Percentiles rank a stretch among this genome's conserved stretches.
phyloP scores from a whole-genome alignment of 2,888 invertebrate genomes.

The Drosophila borborema region DNA sequence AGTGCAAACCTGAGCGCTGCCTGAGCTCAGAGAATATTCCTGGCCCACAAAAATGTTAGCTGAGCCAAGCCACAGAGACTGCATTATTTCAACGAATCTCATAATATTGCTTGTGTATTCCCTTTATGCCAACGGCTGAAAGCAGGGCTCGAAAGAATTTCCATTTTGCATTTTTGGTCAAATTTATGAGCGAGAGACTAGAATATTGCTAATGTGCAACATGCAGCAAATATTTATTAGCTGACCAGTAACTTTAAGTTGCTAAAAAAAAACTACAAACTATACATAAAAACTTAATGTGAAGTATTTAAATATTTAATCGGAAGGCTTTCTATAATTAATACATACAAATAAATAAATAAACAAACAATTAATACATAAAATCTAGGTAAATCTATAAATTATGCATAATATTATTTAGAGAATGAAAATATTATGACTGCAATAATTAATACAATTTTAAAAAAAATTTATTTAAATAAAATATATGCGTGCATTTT shows the following conservation, averaged over 20 bases:
- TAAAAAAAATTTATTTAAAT: too few species aligned
- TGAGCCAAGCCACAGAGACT: conserved; percentile 5
- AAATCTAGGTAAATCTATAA: too few species aligned
- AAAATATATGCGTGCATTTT: too few species aligned
- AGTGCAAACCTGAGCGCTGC: conserved; percentile 20
- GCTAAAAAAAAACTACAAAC: too few species aligned
- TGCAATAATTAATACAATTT: too few species aligned
- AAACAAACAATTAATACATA: too few species aligned
- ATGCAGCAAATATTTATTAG: background rate
- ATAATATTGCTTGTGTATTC: conserved; percentile 63
- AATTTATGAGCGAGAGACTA: background rate
- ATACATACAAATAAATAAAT: too few species aligned
- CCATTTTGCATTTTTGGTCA: conserved; percentile 10
- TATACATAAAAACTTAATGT: too few species aligned
- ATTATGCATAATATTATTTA: too few species aligned
- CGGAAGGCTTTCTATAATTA: too few species aligned
- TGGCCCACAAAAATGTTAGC: conserved; percentile 35
- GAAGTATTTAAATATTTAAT: too few species aligned
- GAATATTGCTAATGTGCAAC: conserved; percentile 1
- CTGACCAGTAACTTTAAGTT: background rate
- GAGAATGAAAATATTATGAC: too few species aligned
- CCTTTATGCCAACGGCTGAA: conserved; percentile 43
- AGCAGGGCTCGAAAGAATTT: conserved; percentile 16
- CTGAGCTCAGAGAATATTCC: conserved; percentile 31
- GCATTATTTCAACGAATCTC: conserved; percentile 31